phyloP scores from a whole-genome alignment of 2,113 vertebrate genomes.

The Mustela nigripes region DNA sequence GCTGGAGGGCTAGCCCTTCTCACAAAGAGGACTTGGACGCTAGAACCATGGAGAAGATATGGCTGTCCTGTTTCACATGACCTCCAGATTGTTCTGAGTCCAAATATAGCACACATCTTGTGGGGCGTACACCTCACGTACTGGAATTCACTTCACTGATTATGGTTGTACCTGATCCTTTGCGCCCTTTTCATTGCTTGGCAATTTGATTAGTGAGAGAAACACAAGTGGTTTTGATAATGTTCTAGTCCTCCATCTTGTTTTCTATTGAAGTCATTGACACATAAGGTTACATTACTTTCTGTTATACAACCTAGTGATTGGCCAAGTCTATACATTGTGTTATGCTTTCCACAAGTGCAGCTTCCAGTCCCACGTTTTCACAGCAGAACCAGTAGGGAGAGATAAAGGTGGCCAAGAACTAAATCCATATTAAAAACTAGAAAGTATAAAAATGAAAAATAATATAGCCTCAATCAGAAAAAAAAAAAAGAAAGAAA shows the following conservation, averaged over 20 bases:
- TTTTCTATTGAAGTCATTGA: neutral
- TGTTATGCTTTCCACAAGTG: neutral
- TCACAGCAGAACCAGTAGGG: neutral
- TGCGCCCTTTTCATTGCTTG: neutral
- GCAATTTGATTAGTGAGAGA: neutral
- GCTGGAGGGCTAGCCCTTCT: neutral
- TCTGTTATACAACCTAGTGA: neutral
- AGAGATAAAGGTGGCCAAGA: slow-evolving; percentile 27
- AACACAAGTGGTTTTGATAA: neutral
- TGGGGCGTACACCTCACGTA: neutral
- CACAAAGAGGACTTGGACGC: neutral
- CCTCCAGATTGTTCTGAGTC: neutral
- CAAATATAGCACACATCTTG: neutral
- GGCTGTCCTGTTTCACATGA: neutral
- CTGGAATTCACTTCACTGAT: neutral
- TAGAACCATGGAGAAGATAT: neutral
- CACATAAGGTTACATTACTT: neutral
- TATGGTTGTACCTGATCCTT: neutral
- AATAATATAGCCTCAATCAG: neutral
- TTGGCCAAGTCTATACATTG: neutral
- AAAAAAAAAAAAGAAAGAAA: neutral
- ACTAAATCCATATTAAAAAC: slow-evolving; percentile 34
- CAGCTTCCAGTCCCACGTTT: neutral
- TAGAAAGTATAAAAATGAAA: slow-evolving; percentile 13
- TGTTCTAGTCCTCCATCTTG: neutral